Evolutionary conservation across 2,888 invertebrate genomes (phyloP), one percentile per base, ranked within the genome.

Genomic region (Hybos culiciformis): DNA sequence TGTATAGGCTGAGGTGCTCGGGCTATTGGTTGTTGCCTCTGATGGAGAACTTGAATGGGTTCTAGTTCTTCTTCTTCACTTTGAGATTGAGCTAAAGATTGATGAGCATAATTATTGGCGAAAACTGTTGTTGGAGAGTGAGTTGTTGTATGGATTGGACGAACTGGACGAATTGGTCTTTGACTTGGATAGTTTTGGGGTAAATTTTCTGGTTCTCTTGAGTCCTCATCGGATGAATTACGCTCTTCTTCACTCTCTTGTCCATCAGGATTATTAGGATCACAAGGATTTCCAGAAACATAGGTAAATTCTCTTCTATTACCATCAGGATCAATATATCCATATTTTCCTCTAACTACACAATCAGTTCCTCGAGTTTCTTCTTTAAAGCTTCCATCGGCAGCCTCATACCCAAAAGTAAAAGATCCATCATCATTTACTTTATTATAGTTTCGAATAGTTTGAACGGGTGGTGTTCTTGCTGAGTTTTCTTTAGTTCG

Each of bases 251-350:
- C 67, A 38, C 44, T 49, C 15, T 81, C 78, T 11, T 77, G 78
- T 15, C 78, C 76, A 49, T 78, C 75, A 1, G 79, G 79, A n/a
- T 80, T 80, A 63, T 84, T 85, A 7, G 85, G 85, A 58, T 86
- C 85, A 59, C 86, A 86, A 1, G 85, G 84, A 61, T 86, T 85
- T 17, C 86, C 86, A 19, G 83, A 83, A 1, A 85, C 85, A 65
- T 87, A 87, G 5, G 83, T 83, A 66, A 87, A 86, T 63, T 87
- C 86, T 51, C 86, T 68, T 57, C 83, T 83, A 67, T 85, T 83
- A 52, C 87, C 87, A 49, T 85, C 84, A 1, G 86, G 86, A 65
- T 87, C 87, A 11, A 87, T 70, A 68, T 87, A 87, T 18, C 87
- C 87, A 63, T 87, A 87, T 62, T 86, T 86, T 41, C 87, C 87